phyloP scores from a whole-genome alignment of 2,888 invertebrate species.

The Schizaphis graminum region DNA sequence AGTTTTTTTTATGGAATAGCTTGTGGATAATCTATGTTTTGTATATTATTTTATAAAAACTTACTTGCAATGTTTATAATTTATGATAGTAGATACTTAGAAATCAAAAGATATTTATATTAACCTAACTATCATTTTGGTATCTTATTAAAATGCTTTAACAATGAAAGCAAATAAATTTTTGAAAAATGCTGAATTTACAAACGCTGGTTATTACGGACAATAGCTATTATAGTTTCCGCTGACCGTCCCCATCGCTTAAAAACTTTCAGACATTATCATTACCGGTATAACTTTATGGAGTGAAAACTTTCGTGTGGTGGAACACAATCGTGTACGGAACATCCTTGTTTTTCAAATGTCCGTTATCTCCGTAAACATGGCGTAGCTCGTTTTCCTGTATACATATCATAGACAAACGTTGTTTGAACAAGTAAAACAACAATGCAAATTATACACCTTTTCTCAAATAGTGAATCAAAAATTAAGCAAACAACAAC shows the following conservation, averaged over 20 bases:
- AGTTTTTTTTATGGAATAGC: neutral
- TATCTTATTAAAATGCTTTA: neutral
- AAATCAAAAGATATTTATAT: neutral
- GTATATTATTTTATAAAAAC: neutral
- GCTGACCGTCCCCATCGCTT: constrained; percentile 22
- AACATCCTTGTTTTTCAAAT: constrained; percentile 30
- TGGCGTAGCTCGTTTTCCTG: constrained; percentile 36
- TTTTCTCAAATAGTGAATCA: neutral
- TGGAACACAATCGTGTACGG: constrained; percentile 11
- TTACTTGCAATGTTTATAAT: neutral
- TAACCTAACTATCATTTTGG: neutral
- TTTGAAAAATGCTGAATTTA: neutral
- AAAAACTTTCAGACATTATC: constrained; percentile 61
- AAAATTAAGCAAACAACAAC: neutral
- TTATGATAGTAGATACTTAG: neutral
- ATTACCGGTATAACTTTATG: constrained; percentile 45
- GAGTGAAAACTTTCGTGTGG: constrained; percentile 41
- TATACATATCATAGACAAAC: constrained; percentile 11
- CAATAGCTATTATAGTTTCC: constrained; percentile 24
- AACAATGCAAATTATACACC: neutral
- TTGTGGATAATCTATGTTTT: neutral
- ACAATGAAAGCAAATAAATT: constrained; percentile 43
- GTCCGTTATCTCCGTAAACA: constrained; percentile 27
- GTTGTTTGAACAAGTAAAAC: constrained; percentile 4
- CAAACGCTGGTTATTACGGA: constrained; percentile 19